Conservation (phyloP, 92 coral and sea anemone species). For the Bergia sp. region DNA sequence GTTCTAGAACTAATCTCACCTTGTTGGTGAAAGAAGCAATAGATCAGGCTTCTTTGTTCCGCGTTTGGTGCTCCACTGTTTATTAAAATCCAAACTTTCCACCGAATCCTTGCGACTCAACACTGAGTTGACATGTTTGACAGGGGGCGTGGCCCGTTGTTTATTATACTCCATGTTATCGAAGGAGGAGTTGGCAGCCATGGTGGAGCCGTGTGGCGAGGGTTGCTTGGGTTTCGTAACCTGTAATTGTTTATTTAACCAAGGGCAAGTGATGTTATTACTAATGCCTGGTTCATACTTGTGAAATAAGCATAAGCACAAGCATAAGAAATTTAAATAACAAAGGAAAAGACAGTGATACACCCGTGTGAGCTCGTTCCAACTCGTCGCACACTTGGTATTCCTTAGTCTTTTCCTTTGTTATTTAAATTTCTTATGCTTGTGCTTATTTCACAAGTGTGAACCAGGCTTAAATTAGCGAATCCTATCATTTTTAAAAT, state of each 20-base stretch:
- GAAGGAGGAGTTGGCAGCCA: neutral
- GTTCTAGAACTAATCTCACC: neutral
- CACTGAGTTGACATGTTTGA: conserved; percentile 17
- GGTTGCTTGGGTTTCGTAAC: conserved; percentile 21
- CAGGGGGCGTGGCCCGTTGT: conserved; percentile 29
- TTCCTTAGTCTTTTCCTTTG: too few relatives aligned
- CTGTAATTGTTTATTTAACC: neutral
- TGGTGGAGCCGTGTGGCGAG: neutral
- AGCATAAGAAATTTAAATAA: too few relatives aligned
- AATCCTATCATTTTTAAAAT: neutral
- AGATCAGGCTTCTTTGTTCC: conserved; percentile 34
- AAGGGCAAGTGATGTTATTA: neutral
- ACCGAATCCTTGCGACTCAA: conserved; percentile 14
- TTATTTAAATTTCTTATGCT: too few relatives aligned
- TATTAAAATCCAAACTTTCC: conserved; percentile 29
- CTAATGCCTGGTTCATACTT: too few relatives aligned
- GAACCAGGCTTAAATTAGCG: neutral
- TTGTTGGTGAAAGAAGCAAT: conserved; percentile 32
- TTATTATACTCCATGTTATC: conserved; percentile 12
- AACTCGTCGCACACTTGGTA: too few relatives aligned
- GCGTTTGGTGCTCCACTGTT: conserved; percentile 28
- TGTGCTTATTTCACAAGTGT: too few relatives aligned
- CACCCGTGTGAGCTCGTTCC: too few relatives aligned
- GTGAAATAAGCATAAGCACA: too few relatives aligned
- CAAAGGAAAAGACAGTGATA: too few relatives aligned